phyloP scores from a whole-genome alignment of 2,113 vertebrate genomes.

The Cettia cetti region DNA sequence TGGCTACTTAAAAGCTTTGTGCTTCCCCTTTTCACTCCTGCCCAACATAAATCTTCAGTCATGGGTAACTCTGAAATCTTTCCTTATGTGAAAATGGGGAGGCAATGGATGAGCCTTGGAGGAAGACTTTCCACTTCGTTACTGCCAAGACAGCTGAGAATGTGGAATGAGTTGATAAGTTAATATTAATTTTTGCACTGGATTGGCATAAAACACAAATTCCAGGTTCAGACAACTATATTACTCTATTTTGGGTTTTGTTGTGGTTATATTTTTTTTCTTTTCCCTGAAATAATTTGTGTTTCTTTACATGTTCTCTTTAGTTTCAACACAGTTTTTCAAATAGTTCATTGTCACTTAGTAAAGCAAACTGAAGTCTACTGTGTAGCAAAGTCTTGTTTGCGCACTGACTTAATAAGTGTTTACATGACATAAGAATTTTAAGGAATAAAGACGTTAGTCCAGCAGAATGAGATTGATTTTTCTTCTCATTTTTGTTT shows the following conservation, averaged over 20 bases:
- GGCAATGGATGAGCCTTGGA: neutral
- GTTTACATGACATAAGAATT: neutral
- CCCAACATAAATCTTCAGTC: neutral
- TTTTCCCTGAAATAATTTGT: neutral
- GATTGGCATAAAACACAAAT: neutral
- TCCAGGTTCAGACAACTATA: neutral
- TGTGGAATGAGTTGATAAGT: neutral
- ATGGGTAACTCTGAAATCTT: neutral
- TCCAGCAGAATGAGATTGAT: neutral
- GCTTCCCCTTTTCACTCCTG: neutral
- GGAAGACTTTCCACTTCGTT: neutral
- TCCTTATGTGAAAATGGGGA: neutral
- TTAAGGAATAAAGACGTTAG: neutral
- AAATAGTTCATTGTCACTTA: neutral
- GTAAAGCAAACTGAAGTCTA: neutral
- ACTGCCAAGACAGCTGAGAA: neutral
- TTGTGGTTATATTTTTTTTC: fast-evolving
- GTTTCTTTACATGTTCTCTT: neutral
- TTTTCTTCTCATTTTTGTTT: neutral
- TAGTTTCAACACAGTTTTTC: neutral
- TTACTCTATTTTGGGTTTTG: neutral
- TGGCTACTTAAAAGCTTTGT: neutral
- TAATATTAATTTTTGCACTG: neutral
- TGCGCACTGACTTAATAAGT: neutral
- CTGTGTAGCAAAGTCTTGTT: neutral